These are phyloP conservation scores for Odocoileus virginianus DNA, from an alignment of 2,113 vertebrate genomes.

Conservation along the genomic window DNA sequence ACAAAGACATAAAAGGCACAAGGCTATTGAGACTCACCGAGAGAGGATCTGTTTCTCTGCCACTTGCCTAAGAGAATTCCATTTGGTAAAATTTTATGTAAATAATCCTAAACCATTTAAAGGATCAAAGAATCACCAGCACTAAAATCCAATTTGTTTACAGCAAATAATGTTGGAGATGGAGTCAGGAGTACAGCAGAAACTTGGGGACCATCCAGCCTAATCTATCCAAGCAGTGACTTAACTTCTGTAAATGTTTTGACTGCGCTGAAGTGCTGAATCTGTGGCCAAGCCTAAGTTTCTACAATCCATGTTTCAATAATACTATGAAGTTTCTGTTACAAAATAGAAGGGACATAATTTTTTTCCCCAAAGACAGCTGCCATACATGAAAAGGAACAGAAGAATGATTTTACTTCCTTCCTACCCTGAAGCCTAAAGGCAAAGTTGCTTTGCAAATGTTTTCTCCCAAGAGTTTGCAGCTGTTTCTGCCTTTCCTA, in stretches of 20 bases:
- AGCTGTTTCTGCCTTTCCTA: constrained; percentile 85
- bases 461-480: constrained; percentile 79
- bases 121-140: neutral
- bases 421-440: constrained; percentile 80
- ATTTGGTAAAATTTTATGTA: constrained; percentile 30
- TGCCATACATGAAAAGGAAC: constrained; percentile 81
- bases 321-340: constrained; percentile 80
- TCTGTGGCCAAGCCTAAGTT: constrained; percentile 70
- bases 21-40: neutral
- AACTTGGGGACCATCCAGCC: constrained; percentile 33
- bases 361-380: constrained; percentile 80
- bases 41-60: constrained; percentile 21
- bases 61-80: neutral
- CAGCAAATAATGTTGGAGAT: constrained; percentile 59
- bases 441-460: constrained; percentile 65
- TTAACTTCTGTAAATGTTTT: constrained; percentile 75
- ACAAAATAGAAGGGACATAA: constrained; percentile 79
- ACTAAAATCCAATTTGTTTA: constrained; percentile 63
- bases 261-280: constrained; percentile 70
- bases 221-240: constrained; percentile 50
- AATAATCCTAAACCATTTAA: constrained; percentile 33
- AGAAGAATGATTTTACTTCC: constrained; percentile 86
- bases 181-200: neutral
- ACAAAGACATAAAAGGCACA: neutral
- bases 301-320: constrained; percentile 70